These are phyloP conservation scores for Labroides dimidiatus DNA, from an alignment of 2,797 vertebrate species.

Conservation along the genomic window DNA sequence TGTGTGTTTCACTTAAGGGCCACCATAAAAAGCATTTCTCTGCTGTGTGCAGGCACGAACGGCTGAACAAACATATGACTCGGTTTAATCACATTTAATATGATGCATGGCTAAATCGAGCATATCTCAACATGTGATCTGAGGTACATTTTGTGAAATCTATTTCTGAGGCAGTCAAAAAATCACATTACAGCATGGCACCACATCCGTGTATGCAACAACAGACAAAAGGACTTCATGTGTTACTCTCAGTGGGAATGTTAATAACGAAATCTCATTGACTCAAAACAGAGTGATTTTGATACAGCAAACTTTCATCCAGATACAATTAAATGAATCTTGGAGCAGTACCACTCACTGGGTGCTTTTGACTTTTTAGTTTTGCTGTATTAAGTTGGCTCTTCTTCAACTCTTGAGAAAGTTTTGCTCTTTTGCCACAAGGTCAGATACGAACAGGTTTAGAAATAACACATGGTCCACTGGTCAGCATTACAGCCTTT, in stretches of 20 bases:
- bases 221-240: constrained; percentile 1
- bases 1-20: no score
- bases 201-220: constrained; percentile 11
- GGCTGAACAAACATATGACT: background rate
- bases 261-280: constrained; percentile 24
- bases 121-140: constrained; percentile 42
- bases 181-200: constrained; percentile 16
- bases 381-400: background rate
- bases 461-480: no score
- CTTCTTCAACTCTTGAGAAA: background rate
- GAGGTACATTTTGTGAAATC: constrained; percentile 58
- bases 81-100: constrained; percentile 38
- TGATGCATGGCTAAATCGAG: constrained; percentile 49
- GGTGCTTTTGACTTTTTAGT: background rate
- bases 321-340: constrained; percentile 1
- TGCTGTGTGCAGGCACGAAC: background rate
- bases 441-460: no score
- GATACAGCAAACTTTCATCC: constrained; percentile 7
- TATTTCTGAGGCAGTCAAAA: constrained; percentile 39
- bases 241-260: constrained; percentile 29
- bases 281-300: constrained; percentile 11
- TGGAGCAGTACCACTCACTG: constrained; percentile 1
- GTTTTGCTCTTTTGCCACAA: constrained; percentile 4
- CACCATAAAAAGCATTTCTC: background rate
- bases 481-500: background rate